Evolutionary conservation across 2,113 vertebrate genomes (phyloP), one percentile per base, ranked within the genome.

Genomic region (Austrofundulus limnaeus): DNA sequence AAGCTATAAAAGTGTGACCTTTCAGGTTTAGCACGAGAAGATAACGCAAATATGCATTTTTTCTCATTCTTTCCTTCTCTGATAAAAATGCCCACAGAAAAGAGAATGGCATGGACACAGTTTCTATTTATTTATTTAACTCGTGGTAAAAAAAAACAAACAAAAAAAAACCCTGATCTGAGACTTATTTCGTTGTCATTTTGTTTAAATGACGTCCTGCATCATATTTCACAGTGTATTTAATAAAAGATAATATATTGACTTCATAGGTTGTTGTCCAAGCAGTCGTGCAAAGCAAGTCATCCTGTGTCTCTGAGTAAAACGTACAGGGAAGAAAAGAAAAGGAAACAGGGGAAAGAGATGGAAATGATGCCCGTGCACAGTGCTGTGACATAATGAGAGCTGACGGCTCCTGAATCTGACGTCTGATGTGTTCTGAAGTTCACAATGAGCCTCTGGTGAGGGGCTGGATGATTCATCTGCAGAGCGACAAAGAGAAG

Each of bases 361-460:
- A 83, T 62, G 42, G 76, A 75, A 82, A 79, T 31, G 61, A 59
- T 68, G 69, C 70, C 60, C 53, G 68, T 70, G 60, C 72, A 54
- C 80, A 25, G 20, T 48, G 66, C 61, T 67, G 63, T 90, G 91
- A 92, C 80, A 61, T 90, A 86, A 92, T 90, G 69, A 56, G 82
- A 90, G 64, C 75, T 85, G 92, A 93, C 87, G 82, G 90, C 62
- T 72, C 77, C 80, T 84, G 85, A 72, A 81, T 87, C 85, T 92
- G 89, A 91, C 82, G 83, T 87, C 88, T 89, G 85, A 92, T 92
- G 86, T 80, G 85, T 91, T 89, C 84, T 91, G 91, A 92, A 90
- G 91, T 91, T 92, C 91, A 90, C 89, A 88, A 90, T 87, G 87
- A 92, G 90, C 91, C 89, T 88, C 83, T 74, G 84, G 91, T 92